These are phyloP conservation scores for Cotesia vestalis DNA, from an alignment of 1,140 invertebrate species.

Conservation along the genomic window DNA sequence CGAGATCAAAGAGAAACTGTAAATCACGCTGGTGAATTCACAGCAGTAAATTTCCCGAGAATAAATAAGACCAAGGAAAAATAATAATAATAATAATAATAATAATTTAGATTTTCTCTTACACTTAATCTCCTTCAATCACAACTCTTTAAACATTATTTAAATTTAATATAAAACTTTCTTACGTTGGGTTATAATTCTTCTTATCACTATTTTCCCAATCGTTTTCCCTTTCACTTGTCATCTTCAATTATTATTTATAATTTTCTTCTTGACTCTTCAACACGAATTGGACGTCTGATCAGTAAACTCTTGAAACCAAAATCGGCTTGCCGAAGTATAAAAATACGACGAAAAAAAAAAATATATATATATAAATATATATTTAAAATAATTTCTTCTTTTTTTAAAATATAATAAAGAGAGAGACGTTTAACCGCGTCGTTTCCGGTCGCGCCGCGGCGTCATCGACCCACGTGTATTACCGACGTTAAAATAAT, in stretches of 20 bases:
- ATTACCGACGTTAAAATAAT: conserved; percentile 18
- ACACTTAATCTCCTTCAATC: not conserved
- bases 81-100: too few relatives aligned
- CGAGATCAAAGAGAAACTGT: conserved; percentile 38
- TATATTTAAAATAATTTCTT: too few relatives aligned
- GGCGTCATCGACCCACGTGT: conserved; percentile 44
- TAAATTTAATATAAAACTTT: not conserved
- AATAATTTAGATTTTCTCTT: too few relatives aligned
- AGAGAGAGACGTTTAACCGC: conserved; percentile 22
- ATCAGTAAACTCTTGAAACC: not conserved
- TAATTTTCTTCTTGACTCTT: too few relatives aligned
- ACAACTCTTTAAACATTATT: not conserved
- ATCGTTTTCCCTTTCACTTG: conserved; percentile 15
- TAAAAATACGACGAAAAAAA: too few relatives aligned
- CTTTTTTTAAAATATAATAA: not conserved
- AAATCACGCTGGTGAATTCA: conserved; percentile 37
- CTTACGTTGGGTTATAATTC: not conserved
- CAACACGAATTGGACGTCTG: not conserved
- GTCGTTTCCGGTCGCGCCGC: conserved; percentile 42
- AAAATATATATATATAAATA: too few relatives aligned
- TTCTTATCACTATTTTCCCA: conserved; percentile 3
- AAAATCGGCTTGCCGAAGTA: too few relatives aligned
- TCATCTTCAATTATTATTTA: not conserved
- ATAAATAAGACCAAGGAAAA: not conserved
- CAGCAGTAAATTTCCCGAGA: conserved; percentile 31